These are phyloP conservation scores for Meliscaeva auricollis DNA, from an alignment of 2,888 invertebrate species.

Conservation along the genomic window DNA sequence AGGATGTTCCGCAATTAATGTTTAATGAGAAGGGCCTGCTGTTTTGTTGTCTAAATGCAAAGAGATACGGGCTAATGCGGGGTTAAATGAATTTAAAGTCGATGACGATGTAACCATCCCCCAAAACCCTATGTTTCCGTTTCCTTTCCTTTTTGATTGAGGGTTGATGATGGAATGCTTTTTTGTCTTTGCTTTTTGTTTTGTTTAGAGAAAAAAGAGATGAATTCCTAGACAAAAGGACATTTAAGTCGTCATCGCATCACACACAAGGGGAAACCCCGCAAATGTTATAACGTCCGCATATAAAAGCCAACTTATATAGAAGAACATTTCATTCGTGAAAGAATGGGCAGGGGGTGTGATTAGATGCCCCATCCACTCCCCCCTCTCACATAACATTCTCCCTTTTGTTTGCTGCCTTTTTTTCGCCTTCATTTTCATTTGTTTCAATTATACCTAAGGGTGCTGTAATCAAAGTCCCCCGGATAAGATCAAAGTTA, in stretches of 20 bases:
- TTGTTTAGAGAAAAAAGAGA: neutral
- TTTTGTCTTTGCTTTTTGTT: too few relatives aligned
- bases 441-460: constrained; percentile 76
- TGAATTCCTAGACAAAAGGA: constrained; percentile 37
- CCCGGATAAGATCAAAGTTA: constrained; percentile 73
- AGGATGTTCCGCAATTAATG: constrained; percentile 70
- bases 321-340: constrained; percentile 38
- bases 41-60: constrained; percentile 25
- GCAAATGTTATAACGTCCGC: constrained; percentile 57
- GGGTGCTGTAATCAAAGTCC: constrained; percentile 74
- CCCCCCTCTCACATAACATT: constrained; percentile 2
- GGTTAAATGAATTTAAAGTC: constrained; percentile 74
- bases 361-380: constrained; percentile 9
- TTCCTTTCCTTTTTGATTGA: neutral
- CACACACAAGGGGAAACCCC: constrained; percentile 39
- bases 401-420: constrained; percentile 47
- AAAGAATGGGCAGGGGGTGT: constrained; percentile 32
- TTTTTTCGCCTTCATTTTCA: constrained; percentile 57
- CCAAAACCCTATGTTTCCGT: neutral
- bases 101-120: constrained; percentile 17
- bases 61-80: constrained; percentile 66
- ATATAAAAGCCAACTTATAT: constrained; percentile 50
- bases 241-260: constrained; percentile 46
- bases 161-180: constrained; percentile 9
- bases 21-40: constrained; percentile 58